Evolutionary conservation across 2,113 vertebrate species (phyloP).

Genomic region (Rhagologus leucostigma): DNA sequence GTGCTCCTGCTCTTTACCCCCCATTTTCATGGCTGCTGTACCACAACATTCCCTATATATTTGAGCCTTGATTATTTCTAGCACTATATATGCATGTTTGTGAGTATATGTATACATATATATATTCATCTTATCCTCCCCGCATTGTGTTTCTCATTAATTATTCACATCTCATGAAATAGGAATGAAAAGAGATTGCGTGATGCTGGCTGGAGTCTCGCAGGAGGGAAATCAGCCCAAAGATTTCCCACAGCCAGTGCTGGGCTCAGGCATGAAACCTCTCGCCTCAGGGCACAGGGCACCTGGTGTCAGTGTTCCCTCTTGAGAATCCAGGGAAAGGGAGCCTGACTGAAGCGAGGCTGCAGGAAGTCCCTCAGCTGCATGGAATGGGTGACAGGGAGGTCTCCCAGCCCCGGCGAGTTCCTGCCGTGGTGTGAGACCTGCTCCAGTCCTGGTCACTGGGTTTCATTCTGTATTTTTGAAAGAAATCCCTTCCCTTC

Average conservation of each 20-base stretch:
- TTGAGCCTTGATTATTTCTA: not conserved
- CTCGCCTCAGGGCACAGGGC: not conserved
- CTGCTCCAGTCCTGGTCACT: not conserved
- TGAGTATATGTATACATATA: not conserved
- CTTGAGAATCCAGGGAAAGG: not conserved
- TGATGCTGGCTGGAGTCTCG: not conserved
- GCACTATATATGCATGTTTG: not conserved
- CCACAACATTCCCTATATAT: not conserved
- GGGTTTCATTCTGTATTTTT: not conserved
- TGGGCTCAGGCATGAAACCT: not conserved
- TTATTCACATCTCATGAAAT: constrained; percentile 65
- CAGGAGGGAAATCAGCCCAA: not conserved
- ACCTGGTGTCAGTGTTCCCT: not conserved
- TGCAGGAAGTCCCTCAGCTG: not conserved
- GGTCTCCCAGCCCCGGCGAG: rapidly evolving
- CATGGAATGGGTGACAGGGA: not conserved
- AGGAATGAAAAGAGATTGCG: constrained; percentile 64
- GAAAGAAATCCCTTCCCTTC: not conserved
- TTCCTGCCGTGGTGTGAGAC: not conserved
- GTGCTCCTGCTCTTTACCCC: not conserved
- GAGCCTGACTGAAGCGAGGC: rapidly evolving
- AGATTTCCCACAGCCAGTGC: not conserved
- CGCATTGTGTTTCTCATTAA: constrained; percentile 58
- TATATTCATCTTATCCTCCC: not conserved
- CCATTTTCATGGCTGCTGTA: not conserved